Evolutionary conservation across 2,888 invertebrate genomes (phyloP), one percentile per base, ranked within the genome.

Genomic region (Hirudinaria manillensis): DNA sequence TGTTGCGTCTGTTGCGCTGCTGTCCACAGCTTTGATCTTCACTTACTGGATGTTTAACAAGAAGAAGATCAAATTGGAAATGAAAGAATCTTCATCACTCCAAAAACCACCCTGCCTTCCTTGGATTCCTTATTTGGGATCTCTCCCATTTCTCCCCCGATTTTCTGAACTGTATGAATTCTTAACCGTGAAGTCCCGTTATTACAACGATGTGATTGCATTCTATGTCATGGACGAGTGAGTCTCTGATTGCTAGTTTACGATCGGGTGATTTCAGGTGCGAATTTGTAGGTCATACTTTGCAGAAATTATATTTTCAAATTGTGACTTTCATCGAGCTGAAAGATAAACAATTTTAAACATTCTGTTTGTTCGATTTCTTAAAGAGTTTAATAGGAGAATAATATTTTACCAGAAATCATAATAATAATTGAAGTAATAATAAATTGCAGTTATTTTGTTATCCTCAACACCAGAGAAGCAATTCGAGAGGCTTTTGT

Each of bases 161-260:
- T 68, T 68, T 68, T 32, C 68, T 24, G n/a, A 21, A n/a, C 32
- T 34, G n/a, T 24, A 68, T 21, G 34, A 13, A 34, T 68, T 34
- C 34, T 68, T 68, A 13, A 24, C 68, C 16, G 36, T 34, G 3
- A 68, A 68, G n/a, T n/a, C 32, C 34, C 7, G 10, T 7, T 2
- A 68, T n/a, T 68, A 68, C 34, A 32, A 36, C n/a, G 68, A 68
- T 21, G 68, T 68, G 29, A 16, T 34, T 24, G 68, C n/a, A n/a
- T 68, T 34, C 32, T 68, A 68, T 19, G 10, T 68, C 32, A 34
- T 68, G 68, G 36, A 68, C 27, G 36, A 68, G 68, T 68, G n/a
- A 68, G 61, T 36, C 10, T 45, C 45, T 45, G n/a, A 16, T 45
- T 45, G 45, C 45, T 45, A 16, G 45, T 45, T 16, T 16, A 45